Conservation (phyloP, 2,797 vertebrate genomes). For the Caiman crocodilus region DNA sequence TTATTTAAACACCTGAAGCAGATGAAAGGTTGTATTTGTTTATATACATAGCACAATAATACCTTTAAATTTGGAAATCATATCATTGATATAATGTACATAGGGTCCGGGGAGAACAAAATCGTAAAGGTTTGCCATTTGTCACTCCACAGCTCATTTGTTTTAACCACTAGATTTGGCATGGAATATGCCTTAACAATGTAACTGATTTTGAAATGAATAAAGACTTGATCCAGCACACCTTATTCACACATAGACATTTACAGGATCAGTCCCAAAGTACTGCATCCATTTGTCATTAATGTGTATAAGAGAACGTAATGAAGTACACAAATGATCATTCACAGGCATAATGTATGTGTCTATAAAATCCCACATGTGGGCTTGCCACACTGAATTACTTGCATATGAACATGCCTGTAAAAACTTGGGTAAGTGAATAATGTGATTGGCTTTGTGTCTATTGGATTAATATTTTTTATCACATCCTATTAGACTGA, state of each 20-base stretch:
- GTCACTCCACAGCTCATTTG: background rate
- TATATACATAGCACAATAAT: background rate
- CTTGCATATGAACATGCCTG: background rate
- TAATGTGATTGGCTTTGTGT: too few relatives aligned
- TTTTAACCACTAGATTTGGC: background rate
- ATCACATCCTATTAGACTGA: too few relatives aligned
- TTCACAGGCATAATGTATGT: accelerated
- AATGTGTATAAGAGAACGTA: background rate
- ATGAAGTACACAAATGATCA: accelerated
- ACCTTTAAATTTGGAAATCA: background rate
- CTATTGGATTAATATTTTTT: too few relatives aligned
- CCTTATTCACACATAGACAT: background rate
- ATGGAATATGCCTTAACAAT: background rate
- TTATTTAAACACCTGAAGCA: background rate
- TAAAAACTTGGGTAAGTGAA: too few relatives aligned
- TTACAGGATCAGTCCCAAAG: background rate
- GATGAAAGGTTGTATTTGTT: background rate
- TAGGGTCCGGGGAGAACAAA: background rate
- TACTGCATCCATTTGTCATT: background rate
- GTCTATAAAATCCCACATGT: background rate
- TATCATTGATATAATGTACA: background rate
- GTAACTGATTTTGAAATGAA: background rate
- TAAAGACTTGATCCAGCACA: background rate
- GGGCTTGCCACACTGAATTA: background rate
- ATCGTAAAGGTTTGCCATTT: background rate